A percentile compares a stretch with the other conserved stretches of the same genome.
Conservation (phyloP, 2,113 vertebrate genomes). For the Anhinga rufa region DNA sequence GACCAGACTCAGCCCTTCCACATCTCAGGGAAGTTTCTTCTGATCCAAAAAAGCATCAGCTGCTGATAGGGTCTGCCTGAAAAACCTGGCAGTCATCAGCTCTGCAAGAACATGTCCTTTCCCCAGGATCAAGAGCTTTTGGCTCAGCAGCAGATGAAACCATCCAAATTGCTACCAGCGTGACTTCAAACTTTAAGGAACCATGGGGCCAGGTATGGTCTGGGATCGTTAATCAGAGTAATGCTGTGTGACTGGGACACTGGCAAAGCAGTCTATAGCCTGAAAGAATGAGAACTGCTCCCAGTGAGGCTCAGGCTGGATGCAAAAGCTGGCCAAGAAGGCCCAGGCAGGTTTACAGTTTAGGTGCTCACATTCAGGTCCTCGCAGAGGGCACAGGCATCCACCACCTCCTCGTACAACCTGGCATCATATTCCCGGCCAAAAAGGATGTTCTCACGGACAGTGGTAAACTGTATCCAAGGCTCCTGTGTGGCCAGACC, state of each 20-base stretch:
- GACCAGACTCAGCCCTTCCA: not conserved
- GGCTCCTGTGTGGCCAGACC: conserved; percentile 89
- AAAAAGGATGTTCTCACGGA: conserved; percentile 94
- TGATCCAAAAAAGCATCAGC: not conserved
- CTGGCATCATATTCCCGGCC: conserved; percentile 80
- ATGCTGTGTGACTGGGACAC: not conserved
- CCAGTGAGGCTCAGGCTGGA: not conserved
- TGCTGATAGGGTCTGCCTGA: not conserved
- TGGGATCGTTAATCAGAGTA: not conserved
- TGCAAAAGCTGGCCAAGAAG: not conserved
- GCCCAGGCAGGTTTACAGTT: not conserved
- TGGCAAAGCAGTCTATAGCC: not conserved
- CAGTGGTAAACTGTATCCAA: conserved; percentile 94
- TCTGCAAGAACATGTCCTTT: not conserved
- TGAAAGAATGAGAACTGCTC: not conserved
- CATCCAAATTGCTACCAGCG: not conserved
- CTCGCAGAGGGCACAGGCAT: conserved; percentile 88
- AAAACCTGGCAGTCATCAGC: not conserved
- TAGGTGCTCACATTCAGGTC: conserved; percentile 84
- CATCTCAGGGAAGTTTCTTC: not conserved
- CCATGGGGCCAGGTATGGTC: not conserved
- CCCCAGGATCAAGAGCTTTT: not conserved
- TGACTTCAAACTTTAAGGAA: not conserved
- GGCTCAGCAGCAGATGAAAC: not conserved
- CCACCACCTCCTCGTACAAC: conserved; percentile 83